phyloP scores from a whole-genome alignment of 2,888 invertebrate genomes.

The Protophormia terraenovae region DNA sequence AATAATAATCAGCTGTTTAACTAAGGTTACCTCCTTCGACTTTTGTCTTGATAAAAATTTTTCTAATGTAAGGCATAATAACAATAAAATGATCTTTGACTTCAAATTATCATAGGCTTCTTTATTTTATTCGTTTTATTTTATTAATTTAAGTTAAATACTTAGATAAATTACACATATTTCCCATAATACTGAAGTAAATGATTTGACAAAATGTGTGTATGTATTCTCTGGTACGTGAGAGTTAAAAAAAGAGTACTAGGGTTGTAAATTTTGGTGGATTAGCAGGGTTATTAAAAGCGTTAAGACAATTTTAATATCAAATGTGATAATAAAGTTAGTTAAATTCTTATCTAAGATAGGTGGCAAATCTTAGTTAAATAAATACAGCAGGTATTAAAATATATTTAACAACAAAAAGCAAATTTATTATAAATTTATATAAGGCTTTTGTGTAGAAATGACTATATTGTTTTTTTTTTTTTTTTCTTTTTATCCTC shows the following conservation, averaged over 20 bases:
- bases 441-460: neutral
- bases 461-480: neutral
- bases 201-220: neutral
- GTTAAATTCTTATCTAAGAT: slow-evolving; percentile 26
- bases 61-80: no score
- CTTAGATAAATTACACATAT: neutral
- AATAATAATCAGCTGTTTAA: no score
- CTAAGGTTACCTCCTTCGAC: no score
- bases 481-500: no score
- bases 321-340: neutral
- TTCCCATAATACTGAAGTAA: neutral
- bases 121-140: neutral
- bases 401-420: slow-evolving; percentile 5
- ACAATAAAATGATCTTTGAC: neutral
- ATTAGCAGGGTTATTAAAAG: slow-evolving; percentile 10
- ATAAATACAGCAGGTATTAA: neutral
- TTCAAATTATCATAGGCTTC: neutral
- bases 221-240: neutral
- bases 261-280: slow-evolving; percentile 17
- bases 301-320: neutral
- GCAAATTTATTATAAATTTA: neutral
- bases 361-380: neutral
- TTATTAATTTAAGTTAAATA: neutral
- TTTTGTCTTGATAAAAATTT: no score
- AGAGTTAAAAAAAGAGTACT: neutral